These are phyloP conservation scores for Maccullochella peelii DNA, from an alignment of 2,113 vertebrate species.

Conservation along the genomic window DNA sequence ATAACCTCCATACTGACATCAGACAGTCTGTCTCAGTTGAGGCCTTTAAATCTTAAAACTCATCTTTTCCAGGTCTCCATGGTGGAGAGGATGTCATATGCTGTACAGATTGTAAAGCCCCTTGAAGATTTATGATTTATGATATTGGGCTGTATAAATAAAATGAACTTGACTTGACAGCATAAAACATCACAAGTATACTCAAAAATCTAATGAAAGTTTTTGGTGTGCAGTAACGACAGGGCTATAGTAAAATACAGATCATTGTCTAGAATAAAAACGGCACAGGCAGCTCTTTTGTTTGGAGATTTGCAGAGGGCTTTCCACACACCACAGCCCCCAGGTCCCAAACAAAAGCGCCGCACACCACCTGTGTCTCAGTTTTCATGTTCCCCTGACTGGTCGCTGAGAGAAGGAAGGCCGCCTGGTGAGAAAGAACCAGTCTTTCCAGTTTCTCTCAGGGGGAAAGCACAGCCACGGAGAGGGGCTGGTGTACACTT, in stretches of 20 bases:
- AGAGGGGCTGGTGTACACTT: constrained; percentile 19
- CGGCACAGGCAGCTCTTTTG: constrained; percentile 65
- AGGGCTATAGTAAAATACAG: constrained; percentile 5
- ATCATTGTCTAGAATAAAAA: constrained; percentile 42
- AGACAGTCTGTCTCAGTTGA: too few species aligned
- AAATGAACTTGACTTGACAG: background rate
- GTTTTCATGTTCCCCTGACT: constrained; percentile 77
- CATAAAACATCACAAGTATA: background rate
- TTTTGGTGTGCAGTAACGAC: background rate
- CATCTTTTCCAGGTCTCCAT: too few species aligned
- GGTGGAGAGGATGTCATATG: too few species aligned
- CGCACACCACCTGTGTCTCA: constrained; percentile 68
- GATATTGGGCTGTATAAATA: background rate
- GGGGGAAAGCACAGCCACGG: constrained; percentile 34
- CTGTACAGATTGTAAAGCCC: background rate
- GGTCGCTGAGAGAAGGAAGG: constrained; percentile 65
- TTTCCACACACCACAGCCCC: constrained; percentile 62
- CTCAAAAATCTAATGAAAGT: background rate
- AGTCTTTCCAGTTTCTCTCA: constrained; percentile 77
- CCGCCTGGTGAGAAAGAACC: constrained; percentile 61
- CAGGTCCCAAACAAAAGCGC: constrained; percentile 69
- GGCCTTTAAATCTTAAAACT: too few species aligned
- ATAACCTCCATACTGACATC: too few species aligned
- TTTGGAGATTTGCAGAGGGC: constrained; percentile 68
- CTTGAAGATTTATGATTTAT: background rate